Percentiles rank a stretch among this genome's conserved stretches.
phyloP scores from a whole-genome alignment of 2,797 vertebrate species.

The Ambastaia sidthimunki region DNA sequence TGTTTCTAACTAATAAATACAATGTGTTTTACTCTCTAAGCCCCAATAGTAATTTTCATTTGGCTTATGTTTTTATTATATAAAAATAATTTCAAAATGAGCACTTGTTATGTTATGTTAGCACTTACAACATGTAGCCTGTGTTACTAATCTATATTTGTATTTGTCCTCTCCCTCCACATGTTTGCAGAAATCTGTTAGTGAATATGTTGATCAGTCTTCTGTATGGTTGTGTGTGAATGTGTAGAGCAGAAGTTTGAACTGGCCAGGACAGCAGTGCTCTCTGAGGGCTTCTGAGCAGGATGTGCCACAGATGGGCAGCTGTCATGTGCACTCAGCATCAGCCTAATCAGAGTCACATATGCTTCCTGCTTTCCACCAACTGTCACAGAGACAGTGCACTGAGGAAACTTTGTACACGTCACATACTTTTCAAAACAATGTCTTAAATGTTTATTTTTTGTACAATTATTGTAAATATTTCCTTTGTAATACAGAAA shows the following conservation, averaged over 20 bases:
- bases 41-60: conserved; percentile 58
- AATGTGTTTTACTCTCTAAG: conserved; percentile 8
- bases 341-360: conserved; percentile 31
- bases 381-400: neutral
- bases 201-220: conserved; percentile 26
- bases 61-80: conserved; percentile 58
- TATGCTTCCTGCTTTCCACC: neutral
- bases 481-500: too few relatives aligned
- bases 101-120: too few relatives aligned
- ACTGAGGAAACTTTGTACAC: neutral
- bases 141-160: neutral
- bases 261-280: conserved; percentile 50
- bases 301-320: conserved; percentile 63
- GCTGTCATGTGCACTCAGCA: conserved; percentile 58
- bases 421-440: neutral
- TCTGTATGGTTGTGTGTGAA: conserved; percentile 9
- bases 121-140: neutral
- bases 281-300: conserved; percentile 49
- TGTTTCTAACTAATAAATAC: conserved; percentile 4
- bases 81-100: too few relatives aligned
- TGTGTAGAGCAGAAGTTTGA: conserved; percentile 49
- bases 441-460: too few relatives aligned
- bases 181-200: conserved; percentile 11
- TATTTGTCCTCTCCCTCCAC: neutral
- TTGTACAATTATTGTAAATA: too few relatives aligned